These are phyloP conservation scores for Tachina lurida DNA, from an alignment of 2,888 invertebrate species.

Conservation along the genomic window DNA sequence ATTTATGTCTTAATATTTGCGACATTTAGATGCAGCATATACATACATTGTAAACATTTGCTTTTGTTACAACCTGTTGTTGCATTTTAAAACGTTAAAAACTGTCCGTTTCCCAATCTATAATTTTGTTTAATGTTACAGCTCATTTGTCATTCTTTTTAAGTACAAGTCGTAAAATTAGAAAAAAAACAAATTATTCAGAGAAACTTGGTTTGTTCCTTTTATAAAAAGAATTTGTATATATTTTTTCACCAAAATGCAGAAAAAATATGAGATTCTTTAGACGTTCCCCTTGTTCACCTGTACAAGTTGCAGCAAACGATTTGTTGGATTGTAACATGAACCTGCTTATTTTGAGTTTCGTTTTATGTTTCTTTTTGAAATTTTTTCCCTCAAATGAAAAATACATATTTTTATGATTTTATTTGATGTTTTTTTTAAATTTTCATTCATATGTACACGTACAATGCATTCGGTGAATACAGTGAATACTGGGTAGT, in stretches of 20 bases:
- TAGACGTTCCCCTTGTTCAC: conserved; percentile 38
- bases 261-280: conserved; percentile 20
- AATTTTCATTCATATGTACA: background rate
- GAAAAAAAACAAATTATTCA: conserved; percentile 15
- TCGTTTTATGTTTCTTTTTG: conserved; percentile 13
- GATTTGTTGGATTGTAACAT: conserved; percentile 56
- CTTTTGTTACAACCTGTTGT: conserved; percentile 48
- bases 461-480: background rate
- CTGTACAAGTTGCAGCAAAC: background rate
- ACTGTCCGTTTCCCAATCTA: conserved; percentile 22
- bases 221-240: conserved; percentile 2
- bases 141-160: conserved; percentile 68
- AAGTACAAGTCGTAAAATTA: conserved; percentile 64
- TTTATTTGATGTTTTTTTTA: conserved; percentile 34
- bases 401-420: conserved; percentile 37
- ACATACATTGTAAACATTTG: conserved; percentile 3
- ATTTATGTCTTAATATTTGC: background rate
- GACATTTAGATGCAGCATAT: conserved; percentile 6
- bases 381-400: conserved; percentile 24
- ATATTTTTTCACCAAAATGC: conserved; percentile 7
- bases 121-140: conserved; percentile 45
- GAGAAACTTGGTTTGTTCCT: conserved; percentile 6
- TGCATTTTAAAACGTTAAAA: conserved; percentile 12
- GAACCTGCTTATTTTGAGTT: conserved; percentile 54
- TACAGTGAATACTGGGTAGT: no score